Conservation (phyloP, 2,797 vertebrate genomes). For the Moxostoma hubbsi region DNA sequence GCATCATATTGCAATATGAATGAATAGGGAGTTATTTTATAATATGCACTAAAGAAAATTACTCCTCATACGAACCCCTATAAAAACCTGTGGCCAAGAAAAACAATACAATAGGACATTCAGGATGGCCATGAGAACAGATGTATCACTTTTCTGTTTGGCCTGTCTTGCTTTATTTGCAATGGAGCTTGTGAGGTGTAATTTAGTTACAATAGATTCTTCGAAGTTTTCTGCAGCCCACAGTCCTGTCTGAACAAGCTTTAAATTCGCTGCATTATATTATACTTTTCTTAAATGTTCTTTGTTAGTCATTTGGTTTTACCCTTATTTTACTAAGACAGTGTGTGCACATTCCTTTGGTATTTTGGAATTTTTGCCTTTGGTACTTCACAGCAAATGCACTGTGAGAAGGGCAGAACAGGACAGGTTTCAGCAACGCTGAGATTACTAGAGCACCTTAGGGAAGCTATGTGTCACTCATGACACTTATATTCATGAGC, state of each 20-base stretch:
- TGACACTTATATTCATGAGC: neutral
- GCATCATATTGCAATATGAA: neutral
- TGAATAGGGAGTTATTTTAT: neutral
- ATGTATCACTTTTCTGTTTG: too few species aligned
- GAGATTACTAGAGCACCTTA: constrained; percentile 2
- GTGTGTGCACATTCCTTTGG: neutral
- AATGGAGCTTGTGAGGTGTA: neutral
- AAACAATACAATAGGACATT: too few species aligned
- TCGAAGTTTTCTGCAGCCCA: neutral
- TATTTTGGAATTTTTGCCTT: neutral
- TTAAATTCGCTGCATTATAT: neutral
- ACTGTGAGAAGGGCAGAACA: constrained; percentile 13
- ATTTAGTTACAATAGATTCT: neutral
- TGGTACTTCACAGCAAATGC: neutral
- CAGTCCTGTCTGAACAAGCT: constrained; percentile 18
- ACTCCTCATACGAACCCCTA: neutral
- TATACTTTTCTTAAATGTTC: neutral
- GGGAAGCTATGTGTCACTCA: neutral
- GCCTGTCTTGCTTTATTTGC: neutral
- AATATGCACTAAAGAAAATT: neutral
- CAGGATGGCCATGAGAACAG: too few species aligned
- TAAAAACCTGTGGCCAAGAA: too few species aligned
- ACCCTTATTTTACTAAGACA: neutral
- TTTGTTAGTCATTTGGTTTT: neutral
- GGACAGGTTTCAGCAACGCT: constrained; percentile 3